Percentiles rank a stretch among this genome's conserved stretches.
Conservation (phyloP, 2,113 vertebrate genomes). For the Hirundichthys speculiger region DNA sequence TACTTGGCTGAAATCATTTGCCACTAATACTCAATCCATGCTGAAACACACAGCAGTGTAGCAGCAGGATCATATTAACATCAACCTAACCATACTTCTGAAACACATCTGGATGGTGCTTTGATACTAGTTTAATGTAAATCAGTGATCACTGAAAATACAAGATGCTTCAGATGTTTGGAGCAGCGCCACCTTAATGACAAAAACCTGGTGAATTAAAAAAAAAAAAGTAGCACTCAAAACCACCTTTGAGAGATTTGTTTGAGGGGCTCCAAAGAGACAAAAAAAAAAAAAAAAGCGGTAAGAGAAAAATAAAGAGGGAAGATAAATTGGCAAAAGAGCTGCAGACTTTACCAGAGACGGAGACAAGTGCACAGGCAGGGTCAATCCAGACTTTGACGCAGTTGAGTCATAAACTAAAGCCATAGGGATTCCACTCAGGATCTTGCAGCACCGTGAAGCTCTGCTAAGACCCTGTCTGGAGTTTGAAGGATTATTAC, state of each 20-base stretch:
- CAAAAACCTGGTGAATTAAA: conserved; percentile 27
- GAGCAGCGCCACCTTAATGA: conserved; percentile 35
- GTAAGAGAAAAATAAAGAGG: conserved; percentile 44
- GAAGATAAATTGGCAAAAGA: conserved; percentile 64
- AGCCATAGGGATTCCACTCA: conserved; percentile 62
- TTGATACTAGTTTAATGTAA: conserved; percentile 64
- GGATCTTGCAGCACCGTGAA: conserved; percentile 54
- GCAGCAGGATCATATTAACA: conserved; percentile 72
- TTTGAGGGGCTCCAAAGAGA: conserved; percentile 28
- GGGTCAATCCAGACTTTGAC: conserved; percentile 64
- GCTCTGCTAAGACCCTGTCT: conserved; percentile 61
- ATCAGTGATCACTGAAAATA: conserved; percentile 58
- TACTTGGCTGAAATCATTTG: conserved; percentile 71
- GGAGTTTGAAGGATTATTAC: conserved; percentile 61
- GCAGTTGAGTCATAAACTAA: conserved; percentile 67
- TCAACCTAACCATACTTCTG: conserved; percentile 43
- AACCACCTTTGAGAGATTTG: conserved; percentile 42
- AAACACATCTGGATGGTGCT: conserved; percentile 63
- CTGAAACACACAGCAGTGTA: conserved; percentile 47
- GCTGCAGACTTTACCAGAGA: conserved; percentile 69
- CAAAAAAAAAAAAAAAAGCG: conserved; percentile 30
- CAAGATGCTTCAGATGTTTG: conserved; percentile 19
- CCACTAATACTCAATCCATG: conserved; percentile 75
- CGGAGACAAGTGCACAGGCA: conserved; percentile 66
- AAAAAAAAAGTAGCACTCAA: conserved; percentile 5